Evolutionary conservation across 2,797 vertebrate species (phyloP), one percentile per base, ranked within the genome.

Genomic region (Dendrocincla tyrannina): DNA sequence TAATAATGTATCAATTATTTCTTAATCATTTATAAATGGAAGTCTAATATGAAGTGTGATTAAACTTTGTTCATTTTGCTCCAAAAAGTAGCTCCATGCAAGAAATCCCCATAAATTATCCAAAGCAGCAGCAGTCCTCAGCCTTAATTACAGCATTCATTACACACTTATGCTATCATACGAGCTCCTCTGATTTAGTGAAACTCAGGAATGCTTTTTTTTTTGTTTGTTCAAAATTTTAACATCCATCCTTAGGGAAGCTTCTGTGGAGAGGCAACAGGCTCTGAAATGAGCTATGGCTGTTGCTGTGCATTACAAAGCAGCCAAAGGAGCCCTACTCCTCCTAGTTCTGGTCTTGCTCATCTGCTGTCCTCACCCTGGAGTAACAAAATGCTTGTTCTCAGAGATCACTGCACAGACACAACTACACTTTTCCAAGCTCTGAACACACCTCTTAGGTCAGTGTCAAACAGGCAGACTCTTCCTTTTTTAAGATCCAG

Each of bases 1-100:
- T 73, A 75, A 87, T 76, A 7, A 77, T 60, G 77, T 88, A 70
- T 86, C 75, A 89, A 75, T 91, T 85, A 14, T 64, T 88, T 89
- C 62, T 81, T 81, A 75, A 58, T 22, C 2, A 7, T 70, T 91
- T 91, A 55, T 44, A 91, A 95, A 62, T 52, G 56, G 7, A 30
- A 78, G 11, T 10, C 25, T 70, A 64, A 64, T 80, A 75, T 27
- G 32, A 86, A 76, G 14, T 68, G 20, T 62, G 62, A 80, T 89
- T 91, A 87, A 80, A 22, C 10, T 68, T 89, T 85, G 70, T 85
- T 74, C 46, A 53, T 77, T 92, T 83, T 74, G 9, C 11, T 88
- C 30, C 16, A 64, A 78, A 92, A 89, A 62, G 0, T 9, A 77
- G 6, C 14, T 89, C 25, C 9, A 14, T 2, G 5, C 3, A 85